These are phyloP conservation scores for Drosophila auraria DNA, from an alignment of 1,140 invertebrate species.

Conservation along the genomic window DNA sequence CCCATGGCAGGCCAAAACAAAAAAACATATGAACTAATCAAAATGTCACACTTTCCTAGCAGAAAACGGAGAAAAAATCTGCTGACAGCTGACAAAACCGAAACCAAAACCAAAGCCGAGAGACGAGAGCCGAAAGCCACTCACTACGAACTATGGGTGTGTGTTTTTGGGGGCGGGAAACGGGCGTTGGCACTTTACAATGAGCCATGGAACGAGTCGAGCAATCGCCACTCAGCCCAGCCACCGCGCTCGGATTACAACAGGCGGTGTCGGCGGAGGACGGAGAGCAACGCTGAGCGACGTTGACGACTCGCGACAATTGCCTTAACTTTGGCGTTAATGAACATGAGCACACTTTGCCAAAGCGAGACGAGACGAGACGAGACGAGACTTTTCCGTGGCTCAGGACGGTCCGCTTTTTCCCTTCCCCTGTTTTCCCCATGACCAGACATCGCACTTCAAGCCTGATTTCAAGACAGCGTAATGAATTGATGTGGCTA, in stretches of 20 bases:
- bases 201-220: slow-evolving; percentile 68
- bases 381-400: slow-evolving; percentile 40
- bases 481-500: slow-evolving; percentile 73
- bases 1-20: slow-evolving; percentile 19
- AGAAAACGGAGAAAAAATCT: slow-evolving; percentile 61
- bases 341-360: slow-evolving; percentile 82
- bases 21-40: slow-evolving; percentile 69
- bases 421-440: background rate
- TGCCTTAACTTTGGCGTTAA: slow-evolving; percentile 83
- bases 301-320: slow-evolving; percentile 69
- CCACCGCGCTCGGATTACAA: slow-evolving; percentile 65
- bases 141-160: slow-evolving; percentile 26
- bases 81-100: slow-evolving; percentile 78
- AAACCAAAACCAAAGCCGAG: slow-evolving; percentile 52
- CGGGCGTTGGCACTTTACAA: slow-evolving; percentile 57
- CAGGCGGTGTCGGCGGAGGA: slow-evolving; percentile 22
- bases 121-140: slow-evolving; percentile 23
- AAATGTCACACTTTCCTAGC: slow-evolving; percentile 81
- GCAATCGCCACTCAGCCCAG: slow-evolving; percentile 49
- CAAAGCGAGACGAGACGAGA: slow-evolving; percentile 45
- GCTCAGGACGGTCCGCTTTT: slow-evolving; percentile 22
- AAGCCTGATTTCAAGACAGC: slow-evolving; percentile 39
- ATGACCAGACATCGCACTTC: slow-evolving; percentile 22
- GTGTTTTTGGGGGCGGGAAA: slow-evolving; percentile 12
- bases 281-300: slow-evolving; percentile 35